Evolutionary conservation across 1,140 invertebrate species (phyloP).

Genomic region (Augochlora pura): DNA sequence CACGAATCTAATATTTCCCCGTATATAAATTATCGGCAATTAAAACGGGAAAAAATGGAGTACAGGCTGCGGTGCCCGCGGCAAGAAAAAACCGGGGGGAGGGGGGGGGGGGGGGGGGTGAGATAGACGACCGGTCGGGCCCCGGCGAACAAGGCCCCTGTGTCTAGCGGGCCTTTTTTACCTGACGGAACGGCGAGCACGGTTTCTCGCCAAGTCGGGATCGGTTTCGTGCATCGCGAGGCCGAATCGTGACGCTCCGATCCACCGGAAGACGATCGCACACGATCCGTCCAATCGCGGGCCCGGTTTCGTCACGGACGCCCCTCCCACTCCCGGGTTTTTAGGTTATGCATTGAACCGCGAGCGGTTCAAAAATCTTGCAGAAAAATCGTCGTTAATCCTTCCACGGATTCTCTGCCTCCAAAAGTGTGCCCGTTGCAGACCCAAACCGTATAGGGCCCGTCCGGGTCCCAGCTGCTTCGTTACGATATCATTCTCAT

Average conservation of each 20-base stretch:
- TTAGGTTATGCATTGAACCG: too few relatives aligned
- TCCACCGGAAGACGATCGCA: constrained; percentile 48
- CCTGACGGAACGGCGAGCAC: constrained; percentile 1
- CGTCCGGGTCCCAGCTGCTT: too few relatives aligned
- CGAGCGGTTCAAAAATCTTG: too few relatives aligned
- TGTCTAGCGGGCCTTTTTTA: constrained; percentile 10
- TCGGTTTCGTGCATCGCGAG: constrained; percentile 57
- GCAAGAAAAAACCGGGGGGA: background rate
- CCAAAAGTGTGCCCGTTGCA: too few relatives aligned
- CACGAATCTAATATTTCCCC: constrained; percentile 80
- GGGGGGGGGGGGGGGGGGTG: constrained; percentile 22
- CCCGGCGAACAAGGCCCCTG: too few relatives aligned
- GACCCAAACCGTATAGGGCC: too few relatives aligned
- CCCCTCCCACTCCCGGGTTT: too few relatives aligned
- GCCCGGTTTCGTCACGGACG: constrained; percentile 33
- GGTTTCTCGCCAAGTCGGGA: constrained; percentile 18
- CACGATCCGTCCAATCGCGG: constrained; percentile 21
- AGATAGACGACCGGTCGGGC: constrained; percentile 4
- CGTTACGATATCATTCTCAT: too few relatives aligned
- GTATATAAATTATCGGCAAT: constrained; percentile 79
- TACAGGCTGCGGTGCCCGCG: background rate
- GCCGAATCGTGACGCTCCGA: constrained; percentile 46
- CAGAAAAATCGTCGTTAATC: too few relatives aligned
- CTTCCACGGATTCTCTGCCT: too few relatives aligned
- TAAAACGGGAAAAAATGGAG: constrained; percentile 75